phyloP scores from a whole-genome alignment of 2,888 invertebrate species.

The Lydus trimaculatus region DNA sequence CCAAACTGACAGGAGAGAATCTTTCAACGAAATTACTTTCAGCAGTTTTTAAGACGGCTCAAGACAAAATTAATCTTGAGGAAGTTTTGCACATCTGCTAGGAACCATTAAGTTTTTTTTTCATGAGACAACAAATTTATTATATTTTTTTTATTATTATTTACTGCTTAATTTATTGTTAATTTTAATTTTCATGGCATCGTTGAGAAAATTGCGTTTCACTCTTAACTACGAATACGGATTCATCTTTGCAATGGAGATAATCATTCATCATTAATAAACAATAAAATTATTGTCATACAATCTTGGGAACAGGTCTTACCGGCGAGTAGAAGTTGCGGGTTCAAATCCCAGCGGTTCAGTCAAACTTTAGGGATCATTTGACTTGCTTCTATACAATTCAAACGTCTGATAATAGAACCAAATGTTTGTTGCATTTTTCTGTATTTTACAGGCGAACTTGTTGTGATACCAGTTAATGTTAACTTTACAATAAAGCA shows the following conservation, averaged over 20 bases:
- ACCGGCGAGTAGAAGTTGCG: too few relatives aligned
- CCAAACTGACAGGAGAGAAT: constrained; percentile 3
- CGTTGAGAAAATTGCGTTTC: too few relatives aligned
- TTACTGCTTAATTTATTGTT: neutral
- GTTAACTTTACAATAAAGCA: neutral
- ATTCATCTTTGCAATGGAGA: too few relatives aligned
- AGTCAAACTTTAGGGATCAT: too few relatives aligned
- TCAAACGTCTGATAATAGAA: neutral
- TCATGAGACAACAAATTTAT: neutral
- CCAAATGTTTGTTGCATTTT: neutral
- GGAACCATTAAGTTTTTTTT: neutral
- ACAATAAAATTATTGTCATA: too few relatives aligned
- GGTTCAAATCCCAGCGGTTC: too few relatives aligned
- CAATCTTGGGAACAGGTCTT: too few relatives aligned
- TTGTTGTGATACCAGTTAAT: neutral
- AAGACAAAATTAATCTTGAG: neutral
- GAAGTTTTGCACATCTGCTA: constrained; percentile 4
- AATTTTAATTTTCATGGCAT: neutral
- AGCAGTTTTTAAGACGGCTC: neutral
- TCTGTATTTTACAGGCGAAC: neutral
- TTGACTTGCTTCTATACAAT: too few relatives aligned
- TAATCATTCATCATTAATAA: too few relatives aligned
- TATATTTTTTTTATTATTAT: neutral
- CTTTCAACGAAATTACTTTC: constrained; percentile 4
- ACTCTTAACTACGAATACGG: too few relatives aligned